Conservation (phyloP, 64 coral and sea anemone genomes). For the Catalaphyllia jardinei region DNA sequence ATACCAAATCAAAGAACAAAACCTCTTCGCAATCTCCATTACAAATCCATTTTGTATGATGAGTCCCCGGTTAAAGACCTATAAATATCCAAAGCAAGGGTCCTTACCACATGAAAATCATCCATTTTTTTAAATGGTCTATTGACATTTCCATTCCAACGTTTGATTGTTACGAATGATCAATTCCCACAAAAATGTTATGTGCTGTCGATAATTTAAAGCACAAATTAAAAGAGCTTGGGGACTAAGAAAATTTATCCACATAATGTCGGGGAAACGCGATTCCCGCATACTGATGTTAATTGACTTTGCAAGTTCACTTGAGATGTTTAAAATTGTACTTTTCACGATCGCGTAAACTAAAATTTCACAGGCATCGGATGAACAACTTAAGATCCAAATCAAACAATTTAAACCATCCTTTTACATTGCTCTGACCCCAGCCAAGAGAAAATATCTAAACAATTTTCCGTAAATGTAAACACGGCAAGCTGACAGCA, state of each 20-base stretch:
- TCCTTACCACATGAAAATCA: background rate
- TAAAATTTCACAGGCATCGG: background rate
- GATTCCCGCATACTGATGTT: too few relatives aligned
- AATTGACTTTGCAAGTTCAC: background rate
- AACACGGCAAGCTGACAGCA: background rate
- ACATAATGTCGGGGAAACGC: too few relatives aligned
- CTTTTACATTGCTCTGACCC: background rate
- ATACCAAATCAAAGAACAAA: background rate
- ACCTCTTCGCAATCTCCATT: background rate
- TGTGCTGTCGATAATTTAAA: background rate
- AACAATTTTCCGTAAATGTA: slow-evolving; percentile 22
- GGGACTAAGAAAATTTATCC: background rate
- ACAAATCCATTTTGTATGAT: slow-evolving; percentile 1
- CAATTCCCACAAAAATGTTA: background rate
- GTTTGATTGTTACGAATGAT: background rate
- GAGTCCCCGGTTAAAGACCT: background rate
- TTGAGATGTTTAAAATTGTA: background rate
- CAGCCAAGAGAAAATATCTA: background rate
- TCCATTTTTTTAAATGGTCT: slow-evolving; percentile 10
- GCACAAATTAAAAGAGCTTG: background rate
- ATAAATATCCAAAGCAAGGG: background rate
- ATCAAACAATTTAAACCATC: background rate
- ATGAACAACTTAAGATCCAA: background rate
- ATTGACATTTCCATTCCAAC: slow-evolving; percentile 36
- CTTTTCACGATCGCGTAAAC: background rate